Evolutionary conservation across 2,113 vertebrate species (phyloP).

Genomic region (Tyto alba): DNA sequence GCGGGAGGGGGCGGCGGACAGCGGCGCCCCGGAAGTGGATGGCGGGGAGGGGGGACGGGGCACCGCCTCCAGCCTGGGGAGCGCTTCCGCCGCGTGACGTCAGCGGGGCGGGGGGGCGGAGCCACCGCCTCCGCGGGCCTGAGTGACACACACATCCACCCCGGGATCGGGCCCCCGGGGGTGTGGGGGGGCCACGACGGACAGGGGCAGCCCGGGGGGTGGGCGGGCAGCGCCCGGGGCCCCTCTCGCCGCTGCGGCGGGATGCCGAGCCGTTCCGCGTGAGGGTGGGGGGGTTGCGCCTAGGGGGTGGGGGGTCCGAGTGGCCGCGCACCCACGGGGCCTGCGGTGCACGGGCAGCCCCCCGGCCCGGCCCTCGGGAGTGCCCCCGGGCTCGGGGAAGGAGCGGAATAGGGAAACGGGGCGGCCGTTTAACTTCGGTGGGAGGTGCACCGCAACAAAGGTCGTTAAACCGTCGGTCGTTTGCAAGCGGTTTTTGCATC

Average conservation of each 20-base stretch:
- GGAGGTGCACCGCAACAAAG: neutral
- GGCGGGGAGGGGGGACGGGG: too few species aligned
- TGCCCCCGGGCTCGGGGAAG: neutral
- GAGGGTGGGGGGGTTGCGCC: neutral
- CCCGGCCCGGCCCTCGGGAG: neutral
- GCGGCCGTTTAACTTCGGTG: neutral
- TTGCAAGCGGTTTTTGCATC: neutral
- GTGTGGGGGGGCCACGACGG: neutral
- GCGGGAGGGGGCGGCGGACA: neutral
- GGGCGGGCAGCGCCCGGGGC: neutral
- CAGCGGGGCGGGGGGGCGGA: neutral
- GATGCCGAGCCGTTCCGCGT: neutral
- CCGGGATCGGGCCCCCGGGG: too few species aligned
- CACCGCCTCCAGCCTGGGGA: neutral
- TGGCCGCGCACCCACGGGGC: neutral
- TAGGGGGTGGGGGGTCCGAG: neutral
- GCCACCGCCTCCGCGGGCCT: too few species aligned
- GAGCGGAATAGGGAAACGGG: too few species aligned
- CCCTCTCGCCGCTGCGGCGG: too few species aligned
- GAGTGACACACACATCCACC: too few species aligned
- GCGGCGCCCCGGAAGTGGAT: neutral
- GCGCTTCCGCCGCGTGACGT: neutral
- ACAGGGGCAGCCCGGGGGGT: neutral
- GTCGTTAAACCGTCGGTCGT: neutral
- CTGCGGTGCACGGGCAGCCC: neutral